These are phyloP conservation scores for Oceanodroma leucorhoa DNA, from an alignment of 2,797 vertebrate species.

Conservation along the genomic window DNA sequence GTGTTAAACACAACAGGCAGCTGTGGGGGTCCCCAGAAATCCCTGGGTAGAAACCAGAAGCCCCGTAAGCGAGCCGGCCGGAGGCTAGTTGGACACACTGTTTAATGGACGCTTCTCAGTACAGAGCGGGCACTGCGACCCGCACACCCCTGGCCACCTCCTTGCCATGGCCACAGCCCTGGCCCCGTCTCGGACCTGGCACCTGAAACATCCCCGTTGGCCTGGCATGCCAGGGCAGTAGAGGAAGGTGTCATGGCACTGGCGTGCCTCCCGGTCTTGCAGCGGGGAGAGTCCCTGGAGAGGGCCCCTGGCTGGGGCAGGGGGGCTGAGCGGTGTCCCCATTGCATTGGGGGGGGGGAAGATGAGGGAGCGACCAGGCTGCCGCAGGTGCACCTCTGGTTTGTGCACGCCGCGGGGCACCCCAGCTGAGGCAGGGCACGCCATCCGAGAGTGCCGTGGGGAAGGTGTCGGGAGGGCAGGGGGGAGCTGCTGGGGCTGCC, in stretches of 20 bases:
- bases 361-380: background rate
- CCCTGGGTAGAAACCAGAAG: background rate
- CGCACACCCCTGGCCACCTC: background rate
- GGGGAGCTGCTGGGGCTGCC: background rate
- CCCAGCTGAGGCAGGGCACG: background rate
- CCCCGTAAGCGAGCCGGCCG: rapidly evolving
- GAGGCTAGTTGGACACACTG: conserved; percentile 50
- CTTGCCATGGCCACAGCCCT: background rate
- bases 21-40: background rate
- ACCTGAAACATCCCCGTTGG: conserved; percentile 19
- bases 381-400: background rate
- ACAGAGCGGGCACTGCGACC: background rate
- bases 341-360: rapidly evolving
- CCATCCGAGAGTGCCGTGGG: rapidly evolving
- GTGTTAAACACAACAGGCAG: background rate
- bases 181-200: background rate
- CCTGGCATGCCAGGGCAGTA: background rate
- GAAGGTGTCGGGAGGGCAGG: background rate
- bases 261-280: background rate
- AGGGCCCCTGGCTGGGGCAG: background rate
- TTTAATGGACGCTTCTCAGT: conserved; percentile 55
- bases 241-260: background rate
- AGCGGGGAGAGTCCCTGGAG: background rate
- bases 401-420: rapidly evolving
- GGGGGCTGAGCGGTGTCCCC: background rate